phyloP scores from a whole-genome alignment of 2,888 invertebrate species.

The Eupsilia transversa region DNA sequence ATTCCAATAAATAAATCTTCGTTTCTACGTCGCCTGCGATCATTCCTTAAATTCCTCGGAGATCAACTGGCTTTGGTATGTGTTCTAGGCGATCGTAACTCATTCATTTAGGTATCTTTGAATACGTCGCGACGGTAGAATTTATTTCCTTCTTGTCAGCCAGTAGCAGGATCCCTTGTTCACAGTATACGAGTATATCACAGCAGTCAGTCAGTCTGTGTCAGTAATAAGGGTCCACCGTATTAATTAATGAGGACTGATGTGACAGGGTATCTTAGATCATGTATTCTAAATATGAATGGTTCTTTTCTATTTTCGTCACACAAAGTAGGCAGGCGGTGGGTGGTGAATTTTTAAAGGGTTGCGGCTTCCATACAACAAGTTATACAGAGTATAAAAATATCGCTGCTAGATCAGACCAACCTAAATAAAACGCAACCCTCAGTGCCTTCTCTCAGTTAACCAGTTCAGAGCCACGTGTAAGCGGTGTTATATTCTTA shows the following conservation, averaged over 20 bases:
- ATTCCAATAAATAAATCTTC: slow-evolving; percentile 45
- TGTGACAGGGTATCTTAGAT: neutral
- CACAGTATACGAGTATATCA: neutral
- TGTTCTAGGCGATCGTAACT: slow-evolving; percentile 45
- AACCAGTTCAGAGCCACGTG: slow-evolving; percentile 7
- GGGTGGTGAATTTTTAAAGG: slow-evolving; percentile 3
- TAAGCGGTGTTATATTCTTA: neutral
- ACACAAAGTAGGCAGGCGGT: slow-evolving; percentile 7
- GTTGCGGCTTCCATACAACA: neutral
- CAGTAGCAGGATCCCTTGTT: neutral
- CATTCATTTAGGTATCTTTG: slow-evolving; percentile 39
- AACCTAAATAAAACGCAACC: neutral
- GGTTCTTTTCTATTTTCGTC: neutral
- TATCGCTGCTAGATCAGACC: neutral
- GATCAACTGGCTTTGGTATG: slow-evolving; percentile 34
- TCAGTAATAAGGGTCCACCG: neutral
- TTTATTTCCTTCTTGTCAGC: slow-evolving; percentile 13
- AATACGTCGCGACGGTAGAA: slow-evolving; percentile 37
- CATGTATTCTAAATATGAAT: slow-evolving; percentile 10
- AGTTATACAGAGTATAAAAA: slow-evolving; percentile 9
- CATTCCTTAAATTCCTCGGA: slow-evolving; percentile 43
- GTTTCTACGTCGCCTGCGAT: slow-evolving; percentile 27
- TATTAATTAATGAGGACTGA: neutral
- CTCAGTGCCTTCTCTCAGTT: neutral
- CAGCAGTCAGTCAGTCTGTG: neutral